Conservation (phyloP, 2,797 vertebrate species). For the Sebastes alutus region DNA sequence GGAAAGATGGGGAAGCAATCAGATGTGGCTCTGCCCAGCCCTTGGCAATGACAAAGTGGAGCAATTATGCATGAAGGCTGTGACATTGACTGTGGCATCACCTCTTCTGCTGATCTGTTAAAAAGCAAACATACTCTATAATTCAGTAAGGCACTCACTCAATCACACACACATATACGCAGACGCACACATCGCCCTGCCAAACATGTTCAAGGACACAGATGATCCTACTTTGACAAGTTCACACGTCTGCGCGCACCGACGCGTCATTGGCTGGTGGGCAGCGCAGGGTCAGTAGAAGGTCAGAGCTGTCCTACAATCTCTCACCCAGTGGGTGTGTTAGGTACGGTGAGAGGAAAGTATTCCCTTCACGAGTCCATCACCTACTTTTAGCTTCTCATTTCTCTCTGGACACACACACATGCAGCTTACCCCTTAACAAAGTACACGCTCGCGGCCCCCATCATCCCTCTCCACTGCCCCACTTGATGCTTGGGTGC, state of each 20-base stretch:
- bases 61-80: conserved; percentile 81
- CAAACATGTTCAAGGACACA: conserved; percentile 58
- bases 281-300: conserved; percentile 41
- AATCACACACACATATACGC: background rate
- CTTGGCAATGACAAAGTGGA: conserved; percentile 78
- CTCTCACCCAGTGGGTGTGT: conserved; percentile 33
- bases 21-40: conserved; percentile 67
- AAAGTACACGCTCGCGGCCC: background rate
- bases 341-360: conserved; percentile 2
- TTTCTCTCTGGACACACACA: conserved; percentile 20
- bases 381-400: conserved; percentile 41
- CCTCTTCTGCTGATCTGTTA: conserved; percentile 77
- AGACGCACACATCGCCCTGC: conserved; percentile 3
- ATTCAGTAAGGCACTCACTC: conserved; percentile 53
- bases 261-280: background rate
- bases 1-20: conserved; percentile 51
- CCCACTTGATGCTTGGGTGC: conserved; percentile 60
- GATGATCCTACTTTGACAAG: conserved; percentile 55
- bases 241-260: conserved; percentile 24
- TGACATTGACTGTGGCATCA: conserved; percentile 79
- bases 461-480: conserved; percentile 10
- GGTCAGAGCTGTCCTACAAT: conserved; percentile 39
- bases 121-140: conserved; percentile 76
- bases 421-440: background rate
- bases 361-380: conserved; percentile 31